Conservation (phyloP, 2,888 invertebrate genomes). For the Watsonalla binaria region DNA sequence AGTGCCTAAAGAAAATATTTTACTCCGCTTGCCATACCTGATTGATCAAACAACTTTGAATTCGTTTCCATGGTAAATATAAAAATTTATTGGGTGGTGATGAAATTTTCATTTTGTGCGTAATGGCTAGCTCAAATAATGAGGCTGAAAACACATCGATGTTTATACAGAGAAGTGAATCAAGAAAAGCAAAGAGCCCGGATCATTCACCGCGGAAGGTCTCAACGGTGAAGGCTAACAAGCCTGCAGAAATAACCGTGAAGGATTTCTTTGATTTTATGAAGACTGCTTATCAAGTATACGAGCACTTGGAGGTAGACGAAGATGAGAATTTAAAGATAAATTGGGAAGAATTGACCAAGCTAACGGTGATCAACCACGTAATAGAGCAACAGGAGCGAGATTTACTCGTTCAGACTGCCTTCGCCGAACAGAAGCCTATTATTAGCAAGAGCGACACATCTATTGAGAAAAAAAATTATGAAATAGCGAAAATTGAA, state of each 20-base stretch:
- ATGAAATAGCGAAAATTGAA: constrained; percentile 39
- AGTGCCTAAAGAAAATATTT: not conserved
- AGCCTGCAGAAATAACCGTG: constrained; percentile 80
- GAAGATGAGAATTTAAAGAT: constrained; percentile 65
- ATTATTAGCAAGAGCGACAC: constrained; percentile 63
- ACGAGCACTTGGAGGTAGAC: constrained; percentile 64
- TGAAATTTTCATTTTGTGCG: constrained; percentile 8
- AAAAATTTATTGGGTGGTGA: constrained; percentile 45
- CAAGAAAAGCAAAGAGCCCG: constrained; percentile 38
- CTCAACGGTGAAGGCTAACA: constrained; percentile 32
- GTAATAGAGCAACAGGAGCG: constrained; percentile 68
- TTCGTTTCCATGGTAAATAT: constrained; percentile 25
- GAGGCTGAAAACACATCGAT: constrained; percentile 59
- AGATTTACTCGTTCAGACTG: constrained; percentile 59
- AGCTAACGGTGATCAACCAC: constrained; percentile 68
- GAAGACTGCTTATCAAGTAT: constrained; percentile 85
- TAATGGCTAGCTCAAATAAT: constrained; percentile 56
- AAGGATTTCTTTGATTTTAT: constrained; percentile 85
- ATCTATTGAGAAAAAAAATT: constrained; percentile 41
- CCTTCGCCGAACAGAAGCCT: constrained; percentile 47
- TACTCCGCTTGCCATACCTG: not conserved
- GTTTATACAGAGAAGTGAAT: constrained; percentile 56
- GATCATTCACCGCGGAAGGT: constrained; percentile 38
- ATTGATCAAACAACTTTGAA: not conserved
- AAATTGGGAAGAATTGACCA: constrained; percentile 74